A percentile compares a stretch with the other conserved stretches of the same genome.
Evolutionary conservation across 2,888 invertebrate species (phyloP).

Genomic region (Drosophila quasianomalipes): DNA sequence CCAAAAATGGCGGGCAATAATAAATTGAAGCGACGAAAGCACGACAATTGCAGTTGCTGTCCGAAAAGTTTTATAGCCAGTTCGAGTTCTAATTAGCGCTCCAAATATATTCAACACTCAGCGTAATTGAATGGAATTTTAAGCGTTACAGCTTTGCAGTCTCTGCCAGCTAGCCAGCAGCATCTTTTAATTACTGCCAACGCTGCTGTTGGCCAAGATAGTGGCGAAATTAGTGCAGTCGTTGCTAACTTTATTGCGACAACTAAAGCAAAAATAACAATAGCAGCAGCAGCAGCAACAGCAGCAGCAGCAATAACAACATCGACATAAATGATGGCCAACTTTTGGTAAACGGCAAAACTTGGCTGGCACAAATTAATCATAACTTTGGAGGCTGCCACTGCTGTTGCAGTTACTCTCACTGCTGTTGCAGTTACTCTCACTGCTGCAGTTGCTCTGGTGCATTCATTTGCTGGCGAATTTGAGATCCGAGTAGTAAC

Average conservation of each 20-base stretch:
- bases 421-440: slow-evolving; percentile 28
- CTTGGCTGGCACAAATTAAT: slow-evolving; percentile 78
- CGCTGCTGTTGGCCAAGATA: slow-evolving; percentile 54
- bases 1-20: slow-evolving; percentile 10
- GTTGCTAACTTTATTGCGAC: slow-evolving; percentile 60
- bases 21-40: slow-evolving; percentile 26
- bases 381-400: slow-evolving; percentile 75
- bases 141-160: slow-evolving; percentile 59
- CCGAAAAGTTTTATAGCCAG: slow-evolving; percentile 63
- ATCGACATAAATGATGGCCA: slow-evolving; percentile 49
- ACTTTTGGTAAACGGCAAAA: slow-evolving; percentile 73
- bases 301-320: slow-evolving; percentile 18
- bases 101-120: slow-evolving; percentile 75
- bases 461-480: slow-evolving; percentile 47
- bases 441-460: slow-evolving; percentile 16
- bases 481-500: slow-evolving; percentile 34
- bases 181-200: slow-evolving; percentile 69
- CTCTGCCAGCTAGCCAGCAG: slow-evolving; percentile 28
- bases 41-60: slow-evolving; percentile 54
- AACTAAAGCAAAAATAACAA: slow-evolving; percentile 19
- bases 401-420: slow-evolving; percentile 30
- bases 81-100: slow-evolving; percentile 72
- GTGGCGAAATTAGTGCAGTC: slow-evolving; percentile 58
- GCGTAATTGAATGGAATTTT: slow-evolving; percentile 79
- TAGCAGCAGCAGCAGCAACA: not conserved